Percentiles rank a stretch among this genome's conserved stretches.
Evolutionary conservation across 1,140 invertebrate species (phyloP).

Genomic region (Doryteuthis pealeii): DNA sequence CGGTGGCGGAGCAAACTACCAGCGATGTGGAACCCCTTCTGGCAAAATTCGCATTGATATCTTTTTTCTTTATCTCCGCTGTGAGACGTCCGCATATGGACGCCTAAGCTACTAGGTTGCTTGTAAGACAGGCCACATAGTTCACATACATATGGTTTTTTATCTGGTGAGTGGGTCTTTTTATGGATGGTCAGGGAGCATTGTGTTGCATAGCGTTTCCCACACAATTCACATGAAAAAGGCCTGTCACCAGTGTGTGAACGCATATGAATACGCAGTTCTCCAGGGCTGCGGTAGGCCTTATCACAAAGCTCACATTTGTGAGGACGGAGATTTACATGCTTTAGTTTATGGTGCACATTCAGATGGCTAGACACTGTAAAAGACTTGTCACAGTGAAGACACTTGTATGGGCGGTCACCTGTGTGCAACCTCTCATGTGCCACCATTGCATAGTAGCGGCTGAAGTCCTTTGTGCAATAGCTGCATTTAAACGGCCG

Average conservation of each 20-base stretch:
- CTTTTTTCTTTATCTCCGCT: neutral
- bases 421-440: neutral
- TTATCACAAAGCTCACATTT: neutral
- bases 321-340: neutral
- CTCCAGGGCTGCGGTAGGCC: neutral
- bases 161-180: neutral
- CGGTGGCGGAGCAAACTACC: constrained; percentile 53
- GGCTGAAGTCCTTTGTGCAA: neutral
- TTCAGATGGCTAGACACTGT: neutral
- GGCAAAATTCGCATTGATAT: neutral
- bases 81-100: neutral
- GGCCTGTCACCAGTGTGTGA: neutral
- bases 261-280: neutral
- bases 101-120: neutral
- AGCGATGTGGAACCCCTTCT: neutral
- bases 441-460: constrained; percentile 2
- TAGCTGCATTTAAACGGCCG: neutral
- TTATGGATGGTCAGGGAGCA: constrained; percentile 2
- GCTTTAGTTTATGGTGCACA: neutral
- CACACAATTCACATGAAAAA: neutral
- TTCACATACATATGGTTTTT: neutral
- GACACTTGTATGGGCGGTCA: neutral
- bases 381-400: neutral
- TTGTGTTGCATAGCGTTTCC: neutral
- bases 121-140: neutral